Percentiles rank a stretch among this genome's conserved stretches.
Evolutionary conservation across 2,797 vertebrate genomes (phyloP).

Genomic region (Sorex maritimensis): DNA sequence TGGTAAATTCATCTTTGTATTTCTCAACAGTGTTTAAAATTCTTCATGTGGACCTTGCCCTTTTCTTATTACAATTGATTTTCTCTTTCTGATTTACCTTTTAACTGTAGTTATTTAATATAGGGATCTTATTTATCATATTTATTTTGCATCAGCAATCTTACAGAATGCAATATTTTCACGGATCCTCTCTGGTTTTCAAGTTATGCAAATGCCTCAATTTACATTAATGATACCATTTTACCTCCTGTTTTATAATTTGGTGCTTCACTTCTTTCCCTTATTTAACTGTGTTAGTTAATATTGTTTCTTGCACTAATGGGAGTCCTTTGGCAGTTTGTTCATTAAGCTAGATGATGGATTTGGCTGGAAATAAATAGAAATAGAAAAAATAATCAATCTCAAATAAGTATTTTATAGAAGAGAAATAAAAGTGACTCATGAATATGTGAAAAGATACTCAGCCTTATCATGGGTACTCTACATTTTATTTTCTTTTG

Average conservation of each 20-base stretch:
- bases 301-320: slow-evolving; percentile 45
- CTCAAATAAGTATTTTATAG: slow-evolving; percentile 31
- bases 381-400: slow-evolving; percentile 68
- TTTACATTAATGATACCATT: slow-evolving; percentile 58
- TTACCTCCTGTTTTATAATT: slow-evolving; percentile 68
- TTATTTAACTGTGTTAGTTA: slow-evolving; percentile 73
- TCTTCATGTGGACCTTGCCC: neutral
- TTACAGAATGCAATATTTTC: slow-evolving; percentile 44
- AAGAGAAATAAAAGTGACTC: slow-evolving; percentile 49
- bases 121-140: slow-evolving; percentile 26
- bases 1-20: neutral
- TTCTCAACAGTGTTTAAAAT: slow-evolving; percentile 2
- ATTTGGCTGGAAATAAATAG: slow-evolving; percentile 66
- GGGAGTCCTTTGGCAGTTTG: slow-evolving; percentile 58
- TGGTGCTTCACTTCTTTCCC: slow-evolving; percentile 67
- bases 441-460: neutral
- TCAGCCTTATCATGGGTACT: neutral
- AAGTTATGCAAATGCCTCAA: slow-evolving; percentile 58
- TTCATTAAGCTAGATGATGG: slow-evolving; percentile 48
- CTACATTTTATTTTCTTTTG: neutral
- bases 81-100: slow-evolving; percentile 43
- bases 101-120: slow-evolving; percentile 33
- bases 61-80: slow-evolving; percentile 36
- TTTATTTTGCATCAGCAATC: slow-evolving; percentile 40
- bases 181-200: slow-evolving; percentile 55